Evolutionary conservation across 2,888 invertebrate genomes (phyloP), one percentile per base, ranked within the genome.

Genomic region (Entomobrya multifasciata): DNA sequence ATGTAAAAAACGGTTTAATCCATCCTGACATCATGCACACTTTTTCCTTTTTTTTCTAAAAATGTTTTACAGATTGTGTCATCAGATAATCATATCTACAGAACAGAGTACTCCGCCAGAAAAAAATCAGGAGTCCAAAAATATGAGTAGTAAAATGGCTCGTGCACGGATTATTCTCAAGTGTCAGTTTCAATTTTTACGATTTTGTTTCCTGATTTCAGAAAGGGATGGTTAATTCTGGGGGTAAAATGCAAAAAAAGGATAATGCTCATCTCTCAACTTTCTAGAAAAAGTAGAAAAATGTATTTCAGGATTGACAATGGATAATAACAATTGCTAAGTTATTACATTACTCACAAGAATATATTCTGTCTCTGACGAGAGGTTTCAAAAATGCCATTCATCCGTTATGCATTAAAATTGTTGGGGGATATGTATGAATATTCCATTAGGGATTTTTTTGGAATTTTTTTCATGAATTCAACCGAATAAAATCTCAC

Each of bases 311-410:
- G n/a, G n/a, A n/a, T 13, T 13, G 8, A 52, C 52, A 52, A 52
- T 52, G n/a, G 52, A 52, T 52, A 52, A 52, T 52, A n/a, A n/a
- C 13, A 10, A 52, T 52, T 52, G 52, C n/a, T 52, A n/a, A 52
- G 55, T 55, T 55, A 55, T 55, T 52, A 20, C 55, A 55, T 55
- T 55, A 20, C 15, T 4, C 55, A 10, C 20, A 3, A 55, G 8
- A 22, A 20, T 22, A 55, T 55, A 17, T 20, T 55, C 15, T 5
- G 13, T 15, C n/a, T 55, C 55, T 55, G 55, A 30, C 27, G 74
- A 55, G 55, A 74, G 74, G 17, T 74, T 74, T n/a, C n/a, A n/a
- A n/a, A n/a, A n/a, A n/a, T n/a, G 52, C 74, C 55, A 74, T 74
- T 74, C 55, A 74, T 1, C 17, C 74, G 15, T n/a, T n/a, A n/a